These are phyloP conservation scores for Triplophysa tibetana DNA, from an alignment of 2,113 vertebrate genomes.

Conservation along the genomic window DNA sequence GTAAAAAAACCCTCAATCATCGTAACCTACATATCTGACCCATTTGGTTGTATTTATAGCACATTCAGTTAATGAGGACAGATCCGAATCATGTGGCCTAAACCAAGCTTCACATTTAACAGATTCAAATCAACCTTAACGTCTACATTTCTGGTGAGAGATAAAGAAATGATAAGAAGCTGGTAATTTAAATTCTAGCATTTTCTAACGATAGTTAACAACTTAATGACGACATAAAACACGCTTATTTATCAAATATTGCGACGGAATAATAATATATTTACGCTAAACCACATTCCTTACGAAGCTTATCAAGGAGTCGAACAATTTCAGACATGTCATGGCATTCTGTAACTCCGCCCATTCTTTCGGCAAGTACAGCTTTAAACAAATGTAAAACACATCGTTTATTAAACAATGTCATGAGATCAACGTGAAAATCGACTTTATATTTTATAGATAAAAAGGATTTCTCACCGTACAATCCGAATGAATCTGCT, in stretches of 20 bases:
- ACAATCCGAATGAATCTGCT: conserved; percentile 30
- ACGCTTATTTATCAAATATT: neutral
- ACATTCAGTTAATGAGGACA: neutral
- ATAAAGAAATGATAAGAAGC: too few relatives aligned
- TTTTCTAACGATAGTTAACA: neutral
- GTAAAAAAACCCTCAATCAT: neutral
- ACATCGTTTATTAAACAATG: neutral
- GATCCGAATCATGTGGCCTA: neutral
- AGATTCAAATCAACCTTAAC: too few relatives aligned
- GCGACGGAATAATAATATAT: neutral
- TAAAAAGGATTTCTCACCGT: conserved; percentile 59
- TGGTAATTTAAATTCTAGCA: too few relatives aligned
- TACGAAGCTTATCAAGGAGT: too few relatives aligned
- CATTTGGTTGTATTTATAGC: conserved; percentile 10
- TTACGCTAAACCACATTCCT: neutral
- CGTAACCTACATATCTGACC: neutral
- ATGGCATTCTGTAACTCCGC: fast-evolving
- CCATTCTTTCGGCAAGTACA: neutral
- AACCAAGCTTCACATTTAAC: neutral
- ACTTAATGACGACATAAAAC: neutral
- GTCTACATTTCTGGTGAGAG: too few relatives aligned
- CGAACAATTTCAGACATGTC: neutral
- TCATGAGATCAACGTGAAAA: neutral
- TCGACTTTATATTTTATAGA: neutral
- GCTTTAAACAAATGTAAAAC: neutral